A percentile compares a stretch with the other conserved stretches of the same genome.
phyloP scores from a whole-genome alignment of 2,797 vertebrate genomes.

The Bufotes viridis region DNA sequence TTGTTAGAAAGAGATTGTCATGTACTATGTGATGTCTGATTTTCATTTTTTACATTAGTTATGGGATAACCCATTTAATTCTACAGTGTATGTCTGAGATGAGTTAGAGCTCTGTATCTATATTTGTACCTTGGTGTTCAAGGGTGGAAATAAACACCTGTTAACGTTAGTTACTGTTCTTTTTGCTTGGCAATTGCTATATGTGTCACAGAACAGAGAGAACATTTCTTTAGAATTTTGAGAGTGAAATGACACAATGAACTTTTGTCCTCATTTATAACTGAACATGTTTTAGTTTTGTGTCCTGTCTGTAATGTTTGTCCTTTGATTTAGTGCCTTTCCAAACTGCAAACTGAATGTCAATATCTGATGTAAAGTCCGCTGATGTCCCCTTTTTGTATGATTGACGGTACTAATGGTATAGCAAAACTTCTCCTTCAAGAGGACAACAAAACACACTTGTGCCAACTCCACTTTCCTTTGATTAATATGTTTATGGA shows the following conservation, averaged over 20 bases:
- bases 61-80: no score
- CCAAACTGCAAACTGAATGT: not conserved
- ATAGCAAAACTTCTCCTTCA: slow-evolving; percentile 17
- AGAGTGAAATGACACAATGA: not conserved
- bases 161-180: not conserved
- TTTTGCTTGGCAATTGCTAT: not conserved
- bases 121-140: not conserved
- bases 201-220: not conserved
- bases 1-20: no score
- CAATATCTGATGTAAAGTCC: slow-evolving; percentile 12
- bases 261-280: not conserved
- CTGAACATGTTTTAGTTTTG: not conserved
- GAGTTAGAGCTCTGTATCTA: not conserved
- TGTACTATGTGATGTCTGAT: no score
- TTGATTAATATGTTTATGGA: slow-evolving; percentile 34
- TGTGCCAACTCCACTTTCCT: slow-evolving; percentile 39
- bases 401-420: slow-evolving; percentile 21
- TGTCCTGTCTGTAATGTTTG: slow-evolving; percentile 21
- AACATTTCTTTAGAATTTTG: not conserved
- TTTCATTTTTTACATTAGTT: no score
- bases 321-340: slow-evolving; percentile 28
- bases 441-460: not conserved
- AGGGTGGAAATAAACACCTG: not conserved
- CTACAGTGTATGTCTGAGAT: no score
- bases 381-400: slow-evolving; percentile 29